phyloP scores from a whole-genome alignment of 2,113 vertebrate species.

The Pagrus major region DNA sequence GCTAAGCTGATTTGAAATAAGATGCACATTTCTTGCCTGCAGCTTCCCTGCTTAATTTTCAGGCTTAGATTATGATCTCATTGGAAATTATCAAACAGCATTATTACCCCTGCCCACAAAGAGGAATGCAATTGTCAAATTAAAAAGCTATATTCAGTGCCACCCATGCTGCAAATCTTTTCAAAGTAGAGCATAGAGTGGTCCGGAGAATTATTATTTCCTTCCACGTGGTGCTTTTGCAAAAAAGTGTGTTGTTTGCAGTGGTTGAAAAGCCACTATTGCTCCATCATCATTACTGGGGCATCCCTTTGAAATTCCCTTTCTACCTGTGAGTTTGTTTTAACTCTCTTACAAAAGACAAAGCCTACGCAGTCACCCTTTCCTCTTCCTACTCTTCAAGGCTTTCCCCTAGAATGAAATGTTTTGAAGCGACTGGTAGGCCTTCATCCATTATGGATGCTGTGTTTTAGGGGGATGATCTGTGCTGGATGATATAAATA shows the following conservation, averaged over 20 bases:
- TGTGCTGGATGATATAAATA: conserved; percentile 78
- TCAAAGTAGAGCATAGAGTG: not conserved
- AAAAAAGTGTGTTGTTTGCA: not conserved
- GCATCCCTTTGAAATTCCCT: conserved; percentile 21
- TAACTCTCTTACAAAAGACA: conserved; percentile 25
- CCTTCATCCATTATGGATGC: conserved; percentile 80
- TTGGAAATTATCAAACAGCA: conserved; percentile 18
- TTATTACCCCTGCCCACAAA: conserved; percentile 19
- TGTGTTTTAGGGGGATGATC: conserved; percentile 76
- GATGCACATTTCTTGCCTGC: conserved; percentile 10
- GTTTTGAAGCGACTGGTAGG: conserved; percentile 59
- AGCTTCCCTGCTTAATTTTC: conserved; percentile 33
- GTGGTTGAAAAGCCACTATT: conserved; percentile 11
- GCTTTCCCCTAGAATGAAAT: conserved; percentile 56
- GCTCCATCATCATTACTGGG: not conserved
- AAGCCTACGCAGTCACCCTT: not conserved
- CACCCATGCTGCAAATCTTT: conserved; percentile 23
- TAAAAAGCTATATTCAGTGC: conserved; percentile 19
- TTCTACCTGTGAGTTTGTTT: conserved; percentile 23
- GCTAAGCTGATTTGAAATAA: conserved; percentile 27
- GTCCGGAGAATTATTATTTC: not conserved
- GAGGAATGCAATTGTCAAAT: conserved; percentile 16
- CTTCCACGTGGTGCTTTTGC: not conserved
- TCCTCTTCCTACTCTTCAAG: conserved; percentile 17
- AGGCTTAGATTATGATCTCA: conserved; percentile 20